These are phyloP conservation scores for Ecdyonurus torrentis DNA, from an alignment of 2,888 invertebrate species.

Conservation along the genomic window DNA sequence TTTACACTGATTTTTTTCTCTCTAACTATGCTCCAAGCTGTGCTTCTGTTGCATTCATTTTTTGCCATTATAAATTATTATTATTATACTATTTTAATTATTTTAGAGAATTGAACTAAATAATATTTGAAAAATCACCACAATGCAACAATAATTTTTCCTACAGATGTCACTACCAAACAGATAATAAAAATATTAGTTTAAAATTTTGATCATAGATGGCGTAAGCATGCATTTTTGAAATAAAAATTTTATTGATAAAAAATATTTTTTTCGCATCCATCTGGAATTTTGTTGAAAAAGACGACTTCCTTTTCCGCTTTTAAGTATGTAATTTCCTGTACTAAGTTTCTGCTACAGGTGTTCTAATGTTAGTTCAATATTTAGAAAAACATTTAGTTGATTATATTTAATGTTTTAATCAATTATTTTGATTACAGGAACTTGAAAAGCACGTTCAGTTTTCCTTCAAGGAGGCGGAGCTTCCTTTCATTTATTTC, in stretches of 20 bases:
- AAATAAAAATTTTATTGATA: neutral
- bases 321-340: neutral
- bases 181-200: no score
- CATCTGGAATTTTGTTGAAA: neutral
- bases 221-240: neutral
- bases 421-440: neutral
- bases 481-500: neutral
- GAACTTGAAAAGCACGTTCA: neutral
- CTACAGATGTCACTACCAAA: no score
- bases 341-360: neutral
- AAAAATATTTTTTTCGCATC: neutral
- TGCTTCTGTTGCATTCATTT: no score
- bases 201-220: neutral
- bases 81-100: no score
- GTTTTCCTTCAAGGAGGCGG: neutral
- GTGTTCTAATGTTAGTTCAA: neutral
- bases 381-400: neutral
- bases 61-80: no score
- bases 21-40: no score
- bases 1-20: no score
- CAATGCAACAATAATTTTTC: no score
- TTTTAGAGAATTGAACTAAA: no score
- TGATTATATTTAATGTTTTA: neutral
- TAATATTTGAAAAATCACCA: no score
- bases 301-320: neutral